Evolutionary conservation across 2,797 vertebrate genomes (phyloP).

Genomic region (Myotis pilosus): DNA sequence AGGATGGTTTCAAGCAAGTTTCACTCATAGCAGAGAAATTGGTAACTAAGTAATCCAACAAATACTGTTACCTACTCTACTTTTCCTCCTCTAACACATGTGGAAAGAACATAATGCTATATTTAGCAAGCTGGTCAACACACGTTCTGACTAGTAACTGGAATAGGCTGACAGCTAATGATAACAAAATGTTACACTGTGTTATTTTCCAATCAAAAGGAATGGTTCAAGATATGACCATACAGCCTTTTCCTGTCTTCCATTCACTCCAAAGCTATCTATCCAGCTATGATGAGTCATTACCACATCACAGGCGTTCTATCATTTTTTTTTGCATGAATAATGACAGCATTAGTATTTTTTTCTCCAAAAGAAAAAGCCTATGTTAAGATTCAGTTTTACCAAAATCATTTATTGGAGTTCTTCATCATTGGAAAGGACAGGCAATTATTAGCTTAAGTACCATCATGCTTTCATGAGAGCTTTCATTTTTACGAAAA

Average conservation of each 20-base stretch:
- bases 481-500: neutral
- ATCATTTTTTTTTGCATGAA: neutral
- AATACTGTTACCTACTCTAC: neutral
- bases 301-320: neutral
- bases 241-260: neutral
- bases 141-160: neutral
- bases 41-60: neutral
- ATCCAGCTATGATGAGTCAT: conserved; percentile 7
- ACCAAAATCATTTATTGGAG: neutral
- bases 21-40: conserved; percentile 14
- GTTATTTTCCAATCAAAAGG: conserved; percentile 31
- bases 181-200: conserved; percentile 32
- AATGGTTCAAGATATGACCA: neutral
- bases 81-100: conserved; percentile 44
- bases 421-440: neutral
- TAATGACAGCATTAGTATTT: neutral
- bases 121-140: conserved; percentile 48
- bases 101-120: conserved; percentile 59
- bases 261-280: neutral
- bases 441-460: neutral
- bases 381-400: conserved; percentile 19
- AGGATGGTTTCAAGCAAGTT: conserved; percentile 36
- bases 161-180: conserved; percentile 1
- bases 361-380: conserved; percentile 38
- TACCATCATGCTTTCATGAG: neutral